These are phyloP conservation scores for Drosophila peninsularis DNA, from an alignment of 2,888 invertebrate genomes.

Conservation along the genomic window DNA sequence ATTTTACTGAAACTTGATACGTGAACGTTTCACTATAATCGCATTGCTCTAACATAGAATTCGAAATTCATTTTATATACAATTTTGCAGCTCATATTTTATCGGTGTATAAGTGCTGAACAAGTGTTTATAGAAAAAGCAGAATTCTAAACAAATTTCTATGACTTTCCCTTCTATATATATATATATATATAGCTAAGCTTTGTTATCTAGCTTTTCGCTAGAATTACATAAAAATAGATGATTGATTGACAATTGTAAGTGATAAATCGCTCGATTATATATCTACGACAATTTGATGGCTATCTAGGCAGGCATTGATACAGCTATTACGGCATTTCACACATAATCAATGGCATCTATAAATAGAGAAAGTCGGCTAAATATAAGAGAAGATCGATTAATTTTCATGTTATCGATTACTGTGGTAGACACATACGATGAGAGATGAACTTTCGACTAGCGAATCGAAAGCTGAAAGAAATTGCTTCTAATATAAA, in stretches of 20 bases:
- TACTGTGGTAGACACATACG: background rate
- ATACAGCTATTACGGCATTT: background rate
- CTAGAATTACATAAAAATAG: background rate
- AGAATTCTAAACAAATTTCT: background rate
- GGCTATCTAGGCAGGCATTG: background rate
- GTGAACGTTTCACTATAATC: background rate
- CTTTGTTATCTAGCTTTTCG: background rate
- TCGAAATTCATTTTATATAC: background rate
- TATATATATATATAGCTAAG: background rate
- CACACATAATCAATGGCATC: slow-evolving; percentile 19
- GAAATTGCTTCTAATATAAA: slow-evolving; percentile 29
- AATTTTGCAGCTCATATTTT: background rate
- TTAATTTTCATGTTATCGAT: slow-evolving; percentile 14
- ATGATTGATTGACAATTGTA: slow-evolving; percentile 6
- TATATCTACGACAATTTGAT: slow-evolving; percentile 2
- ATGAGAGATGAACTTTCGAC: slow-evolving; percentile 18
- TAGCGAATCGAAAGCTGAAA: slow-evolving; percentile 13
- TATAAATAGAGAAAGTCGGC: slow-evolving; percentile 22
- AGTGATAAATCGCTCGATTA: background rate
- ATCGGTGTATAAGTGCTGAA: background rate
- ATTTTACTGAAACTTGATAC: background rate
- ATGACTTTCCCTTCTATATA: background rate
- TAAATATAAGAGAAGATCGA: slow-evolving; percentile 30
- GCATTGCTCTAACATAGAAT: background rate
- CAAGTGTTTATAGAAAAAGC: background rate